Conservation (phyloP, 2,113 vertebrate species). For the Cepphus grylle region DNA sequence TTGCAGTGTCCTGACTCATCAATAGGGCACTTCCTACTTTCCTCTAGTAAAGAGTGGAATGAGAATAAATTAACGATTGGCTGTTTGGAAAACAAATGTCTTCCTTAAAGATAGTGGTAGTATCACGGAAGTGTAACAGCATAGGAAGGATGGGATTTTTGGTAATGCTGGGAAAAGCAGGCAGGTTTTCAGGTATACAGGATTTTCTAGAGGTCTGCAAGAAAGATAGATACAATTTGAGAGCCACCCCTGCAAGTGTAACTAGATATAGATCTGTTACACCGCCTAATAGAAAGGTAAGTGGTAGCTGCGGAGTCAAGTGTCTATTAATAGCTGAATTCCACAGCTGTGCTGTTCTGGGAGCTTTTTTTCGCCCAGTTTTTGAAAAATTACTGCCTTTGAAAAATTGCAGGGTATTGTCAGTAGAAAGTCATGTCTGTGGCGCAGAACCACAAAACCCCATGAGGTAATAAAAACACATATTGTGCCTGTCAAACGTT, state of each 20-base stretch:
- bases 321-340: background rate
- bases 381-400: background rate
- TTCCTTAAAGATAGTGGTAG: background rate
- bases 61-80: background rate
- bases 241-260: background rate
- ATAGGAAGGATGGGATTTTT: background rate
- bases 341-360: background rate
- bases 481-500: background rate
- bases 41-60: background rate
- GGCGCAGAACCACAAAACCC: background rate
- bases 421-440: background rate
- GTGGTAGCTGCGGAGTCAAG: background rate
- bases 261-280: background rate
- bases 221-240: background rate
- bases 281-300: background rate
- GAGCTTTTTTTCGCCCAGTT: background rate
- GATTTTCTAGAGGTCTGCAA: background rate
- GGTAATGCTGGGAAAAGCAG: background rate
- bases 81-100: background rate
- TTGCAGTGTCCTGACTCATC: background rate
- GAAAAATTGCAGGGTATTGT: background rate
- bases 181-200: background rate
- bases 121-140: rapidly evolving
- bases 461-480: background rate
- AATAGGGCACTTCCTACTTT: background rate